phyloP scores from a whole-genome alignment of 2,888 invertebrate species.

The Stictocephala bisonia region DNA sequence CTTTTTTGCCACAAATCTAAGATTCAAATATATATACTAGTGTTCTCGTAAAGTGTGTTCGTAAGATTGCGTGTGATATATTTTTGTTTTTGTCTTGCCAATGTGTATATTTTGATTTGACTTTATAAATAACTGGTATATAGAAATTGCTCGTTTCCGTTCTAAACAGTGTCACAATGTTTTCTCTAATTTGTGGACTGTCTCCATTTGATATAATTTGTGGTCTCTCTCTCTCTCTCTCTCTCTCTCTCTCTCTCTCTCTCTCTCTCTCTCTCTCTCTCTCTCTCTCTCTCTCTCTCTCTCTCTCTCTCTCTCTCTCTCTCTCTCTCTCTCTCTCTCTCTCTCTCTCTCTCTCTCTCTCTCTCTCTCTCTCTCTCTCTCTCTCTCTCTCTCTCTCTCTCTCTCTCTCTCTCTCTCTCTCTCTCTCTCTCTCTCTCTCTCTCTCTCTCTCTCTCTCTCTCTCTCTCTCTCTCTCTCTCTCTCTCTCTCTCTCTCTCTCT shows the following conservation, averaged over 20 bases:
- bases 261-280: neutral
- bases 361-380: neutral
- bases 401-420: neutral
- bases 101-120: too few species aligned
- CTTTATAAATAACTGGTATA: too few species aligned
- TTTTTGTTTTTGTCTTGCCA: too few species aligned
- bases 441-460: conserved; percentile 6
- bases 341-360: neutral
- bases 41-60: too few species aligned
- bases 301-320: neutral
- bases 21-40: too few species aligned
- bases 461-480: neutral
- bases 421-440: conserved; percentile 39
- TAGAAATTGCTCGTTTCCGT: too few species aligned
- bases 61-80: too few species aligned
- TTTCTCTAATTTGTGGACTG: too few species aligned
- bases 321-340: neutral
- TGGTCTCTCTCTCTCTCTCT: neutral
- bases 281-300: neutral
- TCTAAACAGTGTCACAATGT: too few species aligned
- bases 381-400: neutral
- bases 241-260: neutral
- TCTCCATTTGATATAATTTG: too few species aligned
- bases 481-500: conserved; percentile 6
- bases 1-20: too few species aligned